Evolutionary conservation across 2,888 invertebrate species (phyloP).

Genomic region (Tupiocoris notatus): DNA sequence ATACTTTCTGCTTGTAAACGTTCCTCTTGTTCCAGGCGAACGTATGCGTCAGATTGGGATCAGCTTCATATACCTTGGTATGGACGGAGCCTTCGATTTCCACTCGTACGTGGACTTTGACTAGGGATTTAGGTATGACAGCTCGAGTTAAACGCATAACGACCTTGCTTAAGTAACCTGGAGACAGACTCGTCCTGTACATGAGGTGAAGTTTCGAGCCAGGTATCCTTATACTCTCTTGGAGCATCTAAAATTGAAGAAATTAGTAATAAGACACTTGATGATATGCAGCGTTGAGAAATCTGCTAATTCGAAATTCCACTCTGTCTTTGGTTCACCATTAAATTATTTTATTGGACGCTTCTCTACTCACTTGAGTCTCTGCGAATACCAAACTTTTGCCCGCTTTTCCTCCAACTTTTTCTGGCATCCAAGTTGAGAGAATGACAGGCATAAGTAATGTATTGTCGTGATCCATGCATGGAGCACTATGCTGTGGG

Average conservation of each 20-base stretch:
- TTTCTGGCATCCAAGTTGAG: conserved; percentile 87
- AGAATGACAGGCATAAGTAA: conserved; percentile 79
- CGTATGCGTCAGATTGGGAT: conserved; percentile 89
- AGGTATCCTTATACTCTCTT: conserved; percentile 91
- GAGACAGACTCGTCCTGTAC: conserved; percentile 92
- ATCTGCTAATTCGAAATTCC: no score
- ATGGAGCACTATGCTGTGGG: conserved; percentile 61
- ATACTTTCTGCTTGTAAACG: conserved; percentile 94
- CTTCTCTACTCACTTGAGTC: conserved; percentile 78
- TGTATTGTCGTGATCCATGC: conserved; percentile 84
- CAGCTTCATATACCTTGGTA: conserved; percentile 91
- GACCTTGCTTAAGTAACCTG: conserved; percentile 90
- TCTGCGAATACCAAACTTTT: conserved; percentile 84
- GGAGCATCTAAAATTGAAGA: conserved; percentile 88
- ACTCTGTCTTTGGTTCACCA: no score
- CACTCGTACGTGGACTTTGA: conserved; percentile 86
- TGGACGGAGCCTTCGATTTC: conserved; percentile 91
- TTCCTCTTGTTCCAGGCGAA: conserved; percentile 98
- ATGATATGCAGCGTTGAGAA: no score
- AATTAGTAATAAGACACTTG: no score
- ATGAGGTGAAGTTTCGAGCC: conserved; percentile 90
- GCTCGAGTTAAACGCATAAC: conserved; percentile 83
- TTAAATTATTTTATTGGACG: no score
- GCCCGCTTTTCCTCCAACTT: conserved; percentile 79
- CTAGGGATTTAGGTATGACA: conserved; percentile 73